A percentile compares a stretch with the other conserved stretches of the same genome.
Conservation (phyloP, 2,888 invertebrate species). For the Eubasilissa splendida region DNA sequence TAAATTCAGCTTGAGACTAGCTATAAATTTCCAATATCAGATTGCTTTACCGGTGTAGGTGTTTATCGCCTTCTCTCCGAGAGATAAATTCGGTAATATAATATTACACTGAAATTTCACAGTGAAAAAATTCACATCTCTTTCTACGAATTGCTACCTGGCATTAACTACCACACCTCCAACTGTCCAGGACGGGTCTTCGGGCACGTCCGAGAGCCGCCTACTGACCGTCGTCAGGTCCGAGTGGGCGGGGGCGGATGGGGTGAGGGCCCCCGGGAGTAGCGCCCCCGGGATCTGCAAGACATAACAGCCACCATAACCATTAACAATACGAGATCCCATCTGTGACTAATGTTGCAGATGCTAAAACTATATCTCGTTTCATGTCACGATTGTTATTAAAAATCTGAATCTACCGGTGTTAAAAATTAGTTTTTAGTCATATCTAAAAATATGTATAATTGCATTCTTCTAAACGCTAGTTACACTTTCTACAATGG, state of each 20-base stretch:
- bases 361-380: too few relatives aligned
- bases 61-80: too few relatives aligned
- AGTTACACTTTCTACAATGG: too few relatives aligned
- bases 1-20: too few relatives aligned
- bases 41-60: too few relatives aligned
- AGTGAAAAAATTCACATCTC: not conserved
- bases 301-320: slow-evolving; percentile 29
- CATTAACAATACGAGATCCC: slow-evolving; percentile 30
- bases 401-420: not conserved
- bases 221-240: slow-evolving; percentile 56
- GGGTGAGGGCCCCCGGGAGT: slow-evolving; percentile 50
- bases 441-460: too few relatives aligned
- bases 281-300: slow-evolving; percentile 18
- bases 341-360: slow-evolving; percentile 21
- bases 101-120: too few relatives aligned
- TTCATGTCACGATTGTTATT: not conserved
- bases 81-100: too few relatives aligned
- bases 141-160: slow-evolving; percentile 1
- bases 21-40: too few relatives aligned
- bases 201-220: slow-evolving; percentile 30
- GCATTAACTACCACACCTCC: not conserved
- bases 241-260: slow-evolving; percentile 49
- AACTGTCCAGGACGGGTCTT: not conserved
- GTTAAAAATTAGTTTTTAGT: too few relatives aligned
- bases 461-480: too few relatives aligned